A percentile compares a stretch with the other conserved stretches of the same genome.
Conservation (phyloP, 2,888 invertebrate species). For the Lasioglossum marginatum region DNA sequence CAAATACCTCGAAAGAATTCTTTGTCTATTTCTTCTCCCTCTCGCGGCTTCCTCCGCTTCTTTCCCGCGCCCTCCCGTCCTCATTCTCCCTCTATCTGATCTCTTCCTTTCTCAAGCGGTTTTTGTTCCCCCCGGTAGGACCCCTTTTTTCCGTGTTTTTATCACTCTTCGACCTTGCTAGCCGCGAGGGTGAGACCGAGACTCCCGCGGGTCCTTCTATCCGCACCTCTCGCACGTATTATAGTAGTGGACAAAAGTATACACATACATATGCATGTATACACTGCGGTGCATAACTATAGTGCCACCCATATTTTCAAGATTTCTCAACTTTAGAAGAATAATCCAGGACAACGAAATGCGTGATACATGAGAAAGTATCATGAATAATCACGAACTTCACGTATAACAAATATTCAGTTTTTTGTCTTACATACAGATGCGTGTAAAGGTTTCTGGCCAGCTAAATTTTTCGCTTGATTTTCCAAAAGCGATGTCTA, state of each 20-base stretch:
- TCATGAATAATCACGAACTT: too few relatives aligned
- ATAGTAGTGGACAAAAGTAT: neutral
- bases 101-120: slow-evolving; percentile 65
- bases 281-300: neutral
- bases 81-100: slow-evolving; percentile 38
- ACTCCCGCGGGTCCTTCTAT: slow-evolving; percentile 29
- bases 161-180: slow-evolving; percentile 47
- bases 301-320: neutral
- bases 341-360: too few relatives aligned
- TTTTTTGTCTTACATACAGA: too few relatives aligned
- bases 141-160: slow-evolving; percentile 56
- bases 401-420: too few relatives aligned
- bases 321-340: neutral
- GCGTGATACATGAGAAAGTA: too few relatives aligned
- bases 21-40: slow-evolving; percentile 49
- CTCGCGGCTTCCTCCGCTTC: slow-evolving; percentile 13
- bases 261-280: too few relatives aligned
- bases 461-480: too few relatives aligned
- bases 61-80: slow-evolving; percentile 12
- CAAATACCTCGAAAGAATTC: slow-evolving; percentile 57
- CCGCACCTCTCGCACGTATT: neutral
- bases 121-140: slow-evolving; percentile 52
- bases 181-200: slow-evolving; percentile 21
- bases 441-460: too few relatives aligned
- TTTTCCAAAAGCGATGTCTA: too few relatives aligned